phyloP scores from a whole-genome alignment of 2,888 invertebrate species.

The Oscheius onirici region DNA sequence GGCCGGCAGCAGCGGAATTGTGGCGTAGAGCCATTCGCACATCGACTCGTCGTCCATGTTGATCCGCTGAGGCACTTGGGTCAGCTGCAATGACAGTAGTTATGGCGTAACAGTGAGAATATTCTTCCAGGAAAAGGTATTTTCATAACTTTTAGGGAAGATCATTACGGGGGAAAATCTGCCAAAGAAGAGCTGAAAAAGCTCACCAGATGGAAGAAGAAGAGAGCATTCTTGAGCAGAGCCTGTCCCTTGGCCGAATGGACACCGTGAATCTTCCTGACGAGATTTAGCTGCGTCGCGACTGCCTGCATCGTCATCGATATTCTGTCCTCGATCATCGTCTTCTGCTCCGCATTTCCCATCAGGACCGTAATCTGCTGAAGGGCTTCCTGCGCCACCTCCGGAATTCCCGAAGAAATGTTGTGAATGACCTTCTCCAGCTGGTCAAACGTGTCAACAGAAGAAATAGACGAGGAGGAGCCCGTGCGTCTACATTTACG shows the following conservation, averaged over 20 bases:
- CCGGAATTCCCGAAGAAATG: constrained; percentile 42
- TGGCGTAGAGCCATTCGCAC: constrained; percentile 30
- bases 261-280: constrained; percentile 7
- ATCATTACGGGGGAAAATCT: neutral
- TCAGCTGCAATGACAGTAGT: neutral
- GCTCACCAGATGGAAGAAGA: constrained; percentile 19
- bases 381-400: constrained; percentile 26
- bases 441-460: constrained; percentile 54
- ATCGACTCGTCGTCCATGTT: constrained; percentile 31
- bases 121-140: too few relatives aligned
- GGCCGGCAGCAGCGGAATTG: constrained; percentile 1
- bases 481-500: constrained; percentile 36
- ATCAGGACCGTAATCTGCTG: constrained; percentile 35
- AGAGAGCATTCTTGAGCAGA: constrained; percentile 7
- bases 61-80: neutral
- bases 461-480: constrained; percentile 53
- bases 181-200: neutral
- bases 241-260: neutral
- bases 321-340: constrained; percentile 34
- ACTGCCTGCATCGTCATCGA: constrained; percentile 32
- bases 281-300: constrained; percentile 33
- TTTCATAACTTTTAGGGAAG: neutral
- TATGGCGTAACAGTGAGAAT: too few relatives aligned
- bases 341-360: constrained; percentile 34
- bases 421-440: constrained; percentile 61